These are phyloP conservation scores for Holothuria leucospilota DNA, from an alignment of 53 echinoderm and acorn worm genomes.

Conservation along the genomic window DNA sequence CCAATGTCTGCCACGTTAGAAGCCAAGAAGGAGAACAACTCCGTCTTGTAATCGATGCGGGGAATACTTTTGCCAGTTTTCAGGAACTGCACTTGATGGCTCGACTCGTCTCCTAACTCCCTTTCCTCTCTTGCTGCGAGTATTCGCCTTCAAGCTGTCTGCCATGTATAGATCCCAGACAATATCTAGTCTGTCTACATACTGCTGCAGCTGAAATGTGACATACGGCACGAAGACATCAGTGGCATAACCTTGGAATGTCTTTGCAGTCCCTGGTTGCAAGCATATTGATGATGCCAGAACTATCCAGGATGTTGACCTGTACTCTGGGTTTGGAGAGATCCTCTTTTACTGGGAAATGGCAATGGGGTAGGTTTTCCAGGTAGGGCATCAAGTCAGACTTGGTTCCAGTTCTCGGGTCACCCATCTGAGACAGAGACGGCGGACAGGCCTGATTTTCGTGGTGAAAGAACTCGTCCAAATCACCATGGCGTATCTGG, in stretches of 20 bases:
- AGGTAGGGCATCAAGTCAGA: too few species aligned
- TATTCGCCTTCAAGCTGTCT: conserved; percentile 11
- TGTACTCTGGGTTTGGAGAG: background rate
- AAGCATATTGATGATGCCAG: conserved; percentile 13
- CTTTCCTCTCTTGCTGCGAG: conserved; percentile 36
- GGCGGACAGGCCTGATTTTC: conserved; percentile 36
- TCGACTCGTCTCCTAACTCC: too few species aligned
- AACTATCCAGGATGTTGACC: conserved; percentile 36
- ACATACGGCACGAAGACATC: conserved; percentile 31
- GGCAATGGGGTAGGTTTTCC: too few species aligned
- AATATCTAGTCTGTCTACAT: too few species aligned
- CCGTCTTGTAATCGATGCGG: conserved; percentile 38
- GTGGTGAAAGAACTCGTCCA: conserved; percentile 27
- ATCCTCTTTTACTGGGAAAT: conserved; percentile 7
- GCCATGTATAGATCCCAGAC: conserved; percentile 12
- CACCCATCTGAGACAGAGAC: conserved; percentile 22
- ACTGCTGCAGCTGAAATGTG: conserved; percentile 29
- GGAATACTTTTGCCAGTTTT: conserved; percentile 22
- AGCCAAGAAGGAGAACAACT: too few species aligned
- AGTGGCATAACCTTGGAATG: conserved; percentile 47
- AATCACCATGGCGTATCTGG: conserved; percentile 39
- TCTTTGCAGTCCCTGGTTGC: conserved; percentile 35
- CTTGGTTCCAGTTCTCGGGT: too few species aligned
- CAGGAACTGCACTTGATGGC: too few species aligned
- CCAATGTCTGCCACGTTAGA: background rate